Base-by-base conservation (phyloP, 2,797 vertebrate species). In the Cryptoprocta ferox region DNA sequence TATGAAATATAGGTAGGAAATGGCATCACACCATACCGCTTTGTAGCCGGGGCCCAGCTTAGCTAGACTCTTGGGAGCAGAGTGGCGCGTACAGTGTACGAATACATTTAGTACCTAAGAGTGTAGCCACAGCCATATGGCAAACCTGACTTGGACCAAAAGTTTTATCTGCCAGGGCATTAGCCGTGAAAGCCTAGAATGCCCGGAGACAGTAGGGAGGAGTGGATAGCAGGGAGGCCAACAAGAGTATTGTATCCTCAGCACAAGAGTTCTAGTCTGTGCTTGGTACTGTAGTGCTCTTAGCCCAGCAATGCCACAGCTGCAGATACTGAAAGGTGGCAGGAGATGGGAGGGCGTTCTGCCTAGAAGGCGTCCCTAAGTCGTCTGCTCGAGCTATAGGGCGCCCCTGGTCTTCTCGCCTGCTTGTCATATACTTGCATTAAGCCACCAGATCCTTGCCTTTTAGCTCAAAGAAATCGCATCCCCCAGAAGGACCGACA, bases 201-300 rank as follows among this genome's bases (percentile, higher is more conserved):
- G 32, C 76, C 93, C 71, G 35, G 24, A 9, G 28, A 70, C n/a
- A 86, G 63, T 65, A 61, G 81, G 73, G 92, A 30, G 42, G 15
- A 79, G 73, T 61, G n/a, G 95, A 85, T 37, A 78, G 16, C 1
- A 45, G 30, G 45, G 48, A 86, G 59, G 82, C 86, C 79, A 90
- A 16, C 61, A 37, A 42, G 86, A 71, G 89, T 73, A 88, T 75
- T 94, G 96, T 97, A 56, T n/a, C 13, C 45, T 39, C 42, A 63
- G 81, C 56, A 97, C 83, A 97, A 95, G 81, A 42, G 97, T 98
- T 85, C 95, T 85, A 96, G 97, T 92, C 97, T 87, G 97, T 96
- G 95, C 95, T 84, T 96, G 97, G 95, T 95, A 48, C 97, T 82
- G 65, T 39, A 21, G 73, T 85, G 61, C 61, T 83, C 53, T 68